Evolutionary conservation across 2,888 invertebrate species (phyloP).

Genomic region (Lacanobia wlatinum): DNA sequence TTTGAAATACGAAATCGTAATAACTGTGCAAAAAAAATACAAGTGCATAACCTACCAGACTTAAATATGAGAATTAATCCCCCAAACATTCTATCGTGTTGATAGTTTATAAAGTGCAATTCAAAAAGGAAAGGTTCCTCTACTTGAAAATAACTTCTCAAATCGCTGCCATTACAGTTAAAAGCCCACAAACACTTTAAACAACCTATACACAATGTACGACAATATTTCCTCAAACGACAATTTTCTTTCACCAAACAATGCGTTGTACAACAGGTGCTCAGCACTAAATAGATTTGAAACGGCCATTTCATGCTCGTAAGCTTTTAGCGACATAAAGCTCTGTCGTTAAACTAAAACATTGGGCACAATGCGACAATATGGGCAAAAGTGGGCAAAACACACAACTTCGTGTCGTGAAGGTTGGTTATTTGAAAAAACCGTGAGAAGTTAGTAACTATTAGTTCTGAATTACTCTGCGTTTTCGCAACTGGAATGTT

Average conservation of each 20-base stretch:
- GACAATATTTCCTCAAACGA: conserved; percentile 38
- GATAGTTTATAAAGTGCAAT: conserved; percentile 1
- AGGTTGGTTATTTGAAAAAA: conserved; percentile 40
- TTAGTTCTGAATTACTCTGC: conserved; percentile 17
- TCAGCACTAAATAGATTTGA: conserved; percentile 49
- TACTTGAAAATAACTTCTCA: too few species aligned
- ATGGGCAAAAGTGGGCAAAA: conserved; percentile 15
- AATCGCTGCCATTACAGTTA: conserved; percentile 34
- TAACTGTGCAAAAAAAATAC: too few species aligned
- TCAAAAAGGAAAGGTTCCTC: conserved; percentile 7
- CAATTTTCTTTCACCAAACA: conserved; percentile 53
- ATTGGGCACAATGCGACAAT: conserved; percentile 37
- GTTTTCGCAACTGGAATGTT: conserved; percentile 24
- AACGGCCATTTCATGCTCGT: conserved; percentile 45
- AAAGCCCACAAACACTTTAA: conserved; percentile 36
- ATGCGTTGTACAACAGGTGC: conserved; percentile 48
- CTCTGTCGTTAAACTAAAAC: conserved; percentile 47
- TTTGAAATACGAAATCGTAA: too few species aligned
- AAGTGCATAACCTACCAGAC: neutral
- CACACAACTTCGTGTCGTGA: conserved; percentile 25
- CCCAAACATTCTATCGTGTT: neutral
- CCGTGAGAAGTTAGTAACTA: conserved; percentile 1
- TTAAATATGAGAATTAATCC: neutral
- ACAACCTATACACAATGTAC: conserved; percentile 25
- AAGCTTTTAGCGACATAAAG: conserved; percentile 56